Base-by-base conservation (phyloP, 2,113 vertebrate species). In the Pongo pygmaeus region DNA sequence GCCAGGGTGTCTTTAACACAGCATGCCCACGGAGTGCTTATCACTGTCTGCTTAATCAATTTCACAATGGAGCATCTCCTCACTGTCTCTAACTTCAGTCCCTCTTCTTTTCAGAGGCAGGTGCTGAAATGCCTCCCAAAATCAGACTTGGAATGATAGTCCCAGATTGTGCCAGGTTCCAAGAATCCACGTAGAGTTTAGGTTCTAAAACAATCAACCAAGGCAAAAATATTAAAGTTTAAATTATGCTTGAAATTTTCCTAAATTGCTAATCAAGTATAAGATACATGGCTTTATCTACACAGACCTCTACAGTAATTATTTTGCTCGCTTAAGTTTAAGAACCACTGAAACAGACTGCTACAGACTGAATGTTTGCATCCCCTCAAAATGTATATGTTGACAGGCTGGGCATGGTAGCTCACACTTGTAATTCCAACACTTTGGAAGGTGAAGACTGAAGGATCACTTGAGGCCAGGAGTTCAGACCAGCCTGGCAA, bases 281-380 rank as follows among this genome's bases (percentile, higher is more conserved):
- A 32, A 70, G 18, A 30, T 35, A 23, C 40, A 20, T 1, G 12
- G 17, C 46, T 80, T 9, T 69, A 38, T 27, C 80, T 22, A 8
- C 9, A 10, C 2, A 27, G 32, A 20, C 12, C 16, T 88, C 3
- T 1, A 38, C 0, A 14, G 13, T 27, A 32, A 32, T 57, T n/a
- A 72, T 88, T 13, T 8, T 1, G n/a, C 3, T 23, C 32, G 13
- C 72, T 38, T 11, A 69, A 88, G 25, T 70, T 23, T 43, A 43
- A 85, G 74, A 84, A 40, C 46, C 30, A 35, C 18, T 27, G 52
- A 35, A 30, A 83, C 6, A 38, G 72, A 86, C 57, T 78, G 43
- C 55, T 25, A 22, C 25, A 23, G 57, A 61, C 20, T n/a, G 40
- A 50, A 64, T 50, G 32, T 20, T 52, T 32, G 9, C 2, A 1